phyloP scores from a whole-genome alignment of 1,140 invertebrate genomes.

The Phocides pigmalion region DNA sequence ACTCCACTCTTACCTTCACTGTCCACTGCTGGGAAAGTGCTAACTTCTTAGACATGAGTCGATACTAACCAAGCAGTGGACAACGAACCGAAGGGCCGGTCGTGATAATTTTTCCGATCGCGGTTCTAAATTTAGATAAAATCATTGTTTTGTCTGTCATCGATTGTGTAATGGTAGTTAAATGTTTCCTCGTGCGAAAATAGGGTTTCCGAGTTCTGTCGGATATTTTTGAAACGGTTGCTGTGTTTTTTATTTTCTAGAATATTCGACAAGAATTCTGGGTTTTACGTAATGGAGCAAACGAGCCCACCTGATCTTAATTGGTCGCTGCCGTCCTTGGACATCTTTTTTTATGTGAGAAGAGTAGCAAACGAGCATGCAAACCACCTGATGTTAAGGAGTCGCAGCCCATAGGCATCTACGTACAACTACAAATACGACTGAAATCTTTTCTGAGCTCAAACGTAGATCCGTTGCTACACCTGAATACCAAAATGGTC shows the following conservation, averaged over 20 bases:
- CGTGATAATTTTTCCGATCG: conserved; percentile 19
- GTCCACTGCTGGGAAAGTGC: conserved; percentile 38
- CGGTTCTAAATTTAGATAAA: conserved; percentile 51
- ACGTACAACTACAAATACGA: too few species aligned
- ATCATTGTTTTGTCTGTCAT: conserved; percentile 66
- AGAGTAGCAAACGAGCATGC: too few species aligned
- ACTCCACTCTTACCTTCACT: conserved; percentile 3
- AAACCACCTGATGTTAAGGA: too few species aligned
- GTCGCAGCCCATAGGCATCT: too few species aligned
- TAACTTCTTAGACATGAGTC: not conserved
- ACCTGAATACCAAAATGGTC: too few species aligned
- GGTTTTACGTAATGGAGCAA: too few species aligned
- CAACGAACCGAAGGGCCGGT: not conserved
- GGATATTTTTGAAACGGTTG: not conserved
- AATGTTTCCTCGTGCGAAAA: conserved; percentile 62
- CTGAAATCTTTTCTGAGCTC: too few species aligned
- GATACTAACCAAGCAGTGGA: conserved; percentile 40
- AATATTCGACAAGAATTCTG: too few species aligned
- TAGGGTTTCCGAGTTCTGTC: conserved; percentile 37
- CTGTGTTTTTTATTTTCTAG: not conserved
- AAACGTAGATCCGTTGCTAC: too few species aligned
- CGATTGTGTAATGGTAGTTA: conserved; percentile 59
- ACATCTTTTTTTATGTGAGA: too few species aligned
- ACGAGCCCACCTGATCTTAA: too few species aligned
- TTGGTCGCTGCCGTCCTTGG: too few species aligned